Evolutionary conservation across 2,888 invertebrate genomes (phyloP), one percentile per base, ranked within the genome.

Genomic region (Apoda limacodes): DNA sequence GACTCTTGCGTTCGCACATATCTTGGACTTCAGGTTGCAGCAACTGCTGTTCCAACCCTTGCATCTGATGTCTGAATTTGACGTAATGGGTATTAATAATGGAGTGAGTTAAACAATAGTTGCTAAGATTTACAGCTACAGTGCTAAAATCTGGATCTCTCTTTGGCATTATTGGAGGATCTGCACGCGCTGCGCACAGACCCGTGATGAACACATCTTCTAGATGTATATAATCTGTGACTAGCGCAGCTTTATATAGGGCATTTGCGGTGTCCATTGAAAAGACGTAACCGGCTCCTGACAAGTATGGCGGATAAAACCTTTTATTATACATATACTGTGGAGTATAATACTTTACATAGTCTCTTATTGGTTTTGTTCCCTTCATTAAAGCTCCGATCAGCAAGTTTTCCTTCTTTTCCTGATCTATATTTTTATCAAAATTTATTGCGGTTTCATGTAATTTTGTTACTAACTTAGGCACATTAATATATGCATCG

Each of bases 131-230:
- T 25, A 36, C 34, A 9, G 53, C 48, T 28, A 37, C 40, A 60
- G 85, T 87, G 46, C 84, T 82, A 62, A 91, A 91, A 11, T 85
- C 78, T 2, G 85, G 71, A 63, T 88, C 85, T 67, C 89, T 86
- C 14, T 81, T 75, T 0, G 89, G 86, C 4, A 61, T 58, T 2
- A 91, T 50, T 22, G 84, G 83, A 0, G 88, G 86, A 2, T 70
- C 66, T 0, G 88, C 84, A 5, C 78, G 80, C 9, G 70, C 67
- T 0, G 90, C 85, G 52, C 89, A 88, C 37, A 88, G n/a, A 74
- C 90, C 92, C 9, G 90, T 92, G 31, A 91, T 82, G 50, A 86
- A 92, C 11, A 92, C 86, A 55, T 92, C 92, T 60, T 92, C 92
- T 21, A 92, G 65, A 54, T 93, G 91, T 45, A 93, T 84, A 29